Base-by-base conservation (phyloP, 2,888 invertebrate genomes). In the Adela reaumurella region DNA sequence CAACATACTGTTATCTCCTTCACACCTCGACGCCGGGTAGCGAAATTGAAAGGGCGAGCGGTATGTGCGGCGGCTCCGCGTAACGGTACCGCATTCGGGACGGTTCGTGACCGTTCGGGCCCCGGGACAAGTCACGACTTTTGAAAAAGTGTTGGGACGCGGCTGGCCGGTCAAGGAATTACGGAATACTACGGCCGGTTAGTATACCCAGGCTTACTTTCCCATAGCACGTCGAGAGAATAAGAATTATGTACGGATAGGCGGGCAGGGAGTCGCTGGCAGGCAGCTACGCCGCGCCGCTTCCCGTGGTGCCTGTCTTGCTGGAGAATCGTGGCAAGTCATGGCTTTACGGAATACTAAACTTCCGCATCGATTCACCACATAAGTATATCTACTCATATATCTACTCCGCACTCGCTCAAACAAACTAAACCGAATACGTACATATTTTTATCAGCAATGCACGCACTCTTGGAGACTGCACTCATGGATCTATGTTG, bases 91-190 rank as follows among this genome's bases (percentile, higher is more conserved):
- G 11, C 45, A 43, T 42, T 48, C 46, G 52, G 43, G 46, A 56
- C 53, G 64, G 63, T 59, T 78, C 78, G 78, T 78, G 78, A 76
- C 70, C 65, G 57, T 58, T 63, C 60, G 64, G 42, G 63, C 67
- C 58, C 62, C 63, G 63, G 67, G 67, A 62, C 70, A 60, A 69
- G 78, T 78, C 78, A 78, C 78, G 78, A 74, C 43, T 72, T 72
- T 74, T 72, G 71, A 74, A 78, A 77, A 77, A 74, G 72, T 76
- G 74, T 70, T 63, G 70, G 74, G 65, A 17, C 43, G 43, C 43
- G 6, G 43, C 43, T 14, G 11, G 35, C 11, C 35, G 35, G 35
- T 35, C 35, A 35, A 35, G 35, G 35, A 35, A 35, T 35, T 35
- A 35, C 35, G 35, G n/a, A 35, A 8, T 35, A 35, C 24, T 24